Conservation (phyloP, 2,113 vertebrate species). For the Alosa alosa region DNA sequence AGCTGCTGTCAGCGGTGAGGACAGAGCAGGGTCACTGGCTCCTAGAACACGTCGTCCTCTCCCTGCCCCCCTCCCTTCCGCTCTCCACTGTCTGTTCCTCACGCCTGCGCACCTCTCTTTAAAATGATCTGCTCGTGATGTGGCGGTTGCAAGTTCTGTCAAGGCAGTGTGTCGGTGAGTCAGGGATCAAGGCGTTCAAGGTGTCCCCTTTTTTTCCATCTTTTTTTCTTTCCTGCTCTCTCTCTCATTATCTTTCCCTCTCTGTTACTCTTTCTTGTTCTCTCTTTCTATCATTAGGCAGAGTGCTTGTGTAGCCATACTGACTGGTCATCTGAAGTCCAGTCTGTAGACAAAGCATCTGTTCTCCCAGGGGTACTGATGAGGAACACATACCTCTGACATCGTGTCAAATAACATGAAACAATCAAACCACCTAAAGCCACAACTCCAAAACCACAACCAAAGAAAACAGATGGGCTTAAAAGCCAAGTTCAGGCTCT, state of each 20-base stretch:
- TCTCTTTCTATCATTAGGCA: not conserved
- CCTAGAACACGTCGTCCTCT: not conserved
- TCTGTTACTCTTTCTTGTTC: not conserved
- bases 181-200: not conserved
- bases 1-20: not conserved
- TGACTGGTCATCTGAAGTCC: not conserved
- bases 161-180: not conserved
- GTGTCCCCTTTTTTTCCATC: not conserved
- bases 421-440: not conserved
- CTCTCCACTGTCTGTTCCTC: not conserved
- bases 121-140: not conserved
- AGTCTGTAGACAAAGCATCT: not conserved
- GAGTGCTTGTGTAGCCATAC: not conserved
- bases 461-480: not conserved
- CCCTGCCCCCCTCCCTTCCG: not conserved
- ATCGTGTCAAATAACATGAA: not conserved
- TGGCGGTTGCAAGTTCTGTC: not conserved
- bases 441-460: not conserved
- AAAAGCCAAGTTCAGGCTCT: not conserved
- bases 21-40: not conserved
- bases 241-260: not conserved
- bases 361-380: not conserved
- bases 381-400: not conserved
- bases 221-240: not conserved
- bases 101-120: not conserved